Base-by-base conservation (phyloP, 1,140 invertebrate genomes). In the Contarinia nasturtii region DNA sequence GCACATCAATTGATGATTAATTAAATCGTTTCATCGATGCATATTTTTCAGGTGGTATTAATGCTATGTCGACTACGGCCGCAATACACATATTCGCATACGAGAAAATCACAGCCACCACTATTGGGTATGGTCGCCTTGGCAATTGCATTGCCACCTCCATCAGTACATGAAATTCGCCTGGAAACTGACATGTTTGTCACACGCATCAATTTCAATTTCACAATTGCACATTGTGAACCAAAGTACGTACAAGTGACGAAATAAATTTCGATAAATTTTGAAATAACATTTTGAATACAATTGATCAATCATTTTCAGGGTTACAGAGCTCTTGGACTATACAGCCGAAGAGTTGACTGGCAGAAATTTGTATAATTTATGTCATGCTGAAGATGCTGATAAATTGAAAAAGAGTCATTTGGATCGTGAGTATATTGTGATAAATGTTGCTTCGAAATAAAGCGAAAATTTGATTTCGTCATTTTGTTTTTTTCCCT, bases 181-280 rank as follows among this genome's bases (percentile, higher is more conserved):
- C 73, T 98, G 47, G 92, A 96, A 66, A 79, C 82, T 21, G 91
- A 95, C 59, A 94, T 94, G 83, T 96, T 98, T 66, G 91, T 96
- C 53, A 95, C 88, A 37, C 77, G 91, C 55, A 84, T 96, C 51
- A 91, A 82, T 60, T 92, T 96, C 54, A 88, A 97, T 66, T 92
- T 97, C 65, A 79, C 83, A 68, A 86, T 98, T 72, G 85, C 88
- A 44, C 92, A 96, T 64, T 96, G 91, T 62, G 93, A 97, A 66
- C 91, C 91, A 54, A 87, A 82, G 90, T 93, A 71, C 73, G 69
- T 64, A 43, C 0, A 43, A 12, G n/a, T n/a, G n/a, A n/a, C n/a
- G n/a, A n/a, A n/a, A n/a, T n/a, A 18, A 18, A 18, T 38, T 14
- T 14, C 15, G 12, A 17, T n/a, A 38, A 38, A 38, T n/a, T n/a